Conservation (phyloP, 2,888 invertebrate species). For the Rhagophthalmus giganteus region DNA sequence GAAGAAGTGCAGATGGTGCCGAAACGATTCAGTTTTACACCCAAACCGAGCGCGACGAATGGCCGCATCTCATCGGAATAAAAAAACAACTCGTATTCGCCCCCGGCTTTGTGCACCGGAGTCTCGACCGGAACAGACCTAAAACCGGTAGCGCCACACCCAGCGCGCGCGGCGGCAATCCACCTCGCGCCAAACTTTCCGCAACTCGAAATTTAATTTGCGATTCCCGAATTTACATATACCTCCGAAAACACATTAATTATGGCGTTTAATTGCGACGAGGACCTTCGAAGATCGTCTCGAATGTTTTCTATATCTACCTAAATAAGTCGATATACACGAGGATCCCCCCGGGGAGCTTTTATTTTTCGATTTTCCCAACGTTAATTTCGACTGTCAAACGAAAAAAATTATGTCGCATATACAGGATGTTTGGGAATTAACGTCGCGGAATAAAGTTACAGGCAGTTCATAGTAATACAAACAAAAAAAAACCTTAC, state of each 20-base stretch:
- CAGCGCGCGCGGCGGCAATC: slow-evolving; percentile 6
- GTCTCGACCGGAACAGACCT: slow-evolving; percentile 23
- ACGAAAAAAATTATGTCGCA: no score
- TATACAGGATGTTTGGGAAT: no score
- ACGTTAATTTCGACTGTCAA: no score
- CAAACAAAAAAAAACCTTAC: no score
- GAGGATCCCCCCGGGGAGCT: no score
- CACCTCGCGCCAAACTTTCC: slow-evolving; percentile 16
- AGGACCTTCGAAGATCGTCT: slow-evolving; percentile 12
- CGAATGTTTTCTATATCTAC: no score
- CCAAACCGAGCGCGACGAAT: slow-evolving; percentile 42
- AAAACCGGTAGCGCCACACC: slow-evolving; percentile 19
- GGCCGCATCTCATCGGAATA: slow-evolving; percentile 41
- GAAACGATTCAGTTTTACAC: slow-evolving; percentile 42
- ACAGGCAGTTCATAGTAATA: no score
- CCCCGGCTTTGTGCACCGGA: slow-evolving; percentile 26
- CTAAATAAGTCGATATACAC: no score
- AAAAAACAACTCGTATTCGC: slow-evolving; percentile 37
- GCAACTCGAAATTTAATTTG: slow-evolving; percentile 25
- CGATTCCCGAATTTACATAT: slow-evolving; percentile 22
- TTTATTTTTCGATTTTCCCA: no score
- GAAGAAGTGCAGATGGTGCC: slow-evolving; percentile 37
- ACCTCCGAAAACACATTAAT: slow-evolving; percentile 21
- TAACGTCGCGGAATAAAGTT: no score
- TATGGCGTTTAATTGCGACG: slow-evolving; percentile 17